Percentiles rank a stretch among this genome's conserved stretches.
Conservation (phyloP, 2,113 vertebrate genomes). For the Mustelus asterias region DNA sequence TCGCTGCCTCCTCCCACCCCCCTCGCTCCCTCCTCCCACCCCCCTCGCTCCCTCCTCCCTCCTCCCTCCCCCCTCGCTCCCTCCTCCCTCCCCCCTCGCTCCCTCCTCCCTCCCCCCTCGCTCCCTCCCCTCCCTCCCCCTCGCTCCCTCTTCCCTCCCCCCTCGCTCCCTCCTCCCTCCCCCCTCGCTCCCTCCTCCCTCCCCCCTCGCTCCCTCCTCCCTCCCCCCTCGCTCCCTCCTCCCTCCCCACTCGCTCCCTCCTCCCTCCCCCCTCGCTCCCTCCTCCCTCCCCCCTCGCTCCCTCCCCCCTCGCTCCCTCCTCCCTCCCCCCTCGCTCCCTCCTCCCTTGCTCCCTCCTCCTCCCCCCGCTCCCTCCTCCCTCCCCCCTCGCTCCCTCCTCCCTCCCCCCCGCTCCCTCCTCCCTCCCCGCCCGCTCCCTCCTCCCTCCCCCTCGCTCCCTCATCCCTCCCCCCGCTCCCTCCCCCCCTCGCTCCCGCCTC, state of each 20-base stretch:
- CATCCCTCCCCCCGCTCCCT: rapidly evolving
- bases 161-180: background rate
- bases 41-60: too few species aligned
- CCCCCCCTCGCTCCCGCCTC: too few species aligned
- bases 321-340: background rate
- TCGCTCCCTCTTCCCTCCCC: background rate
- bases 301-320: too few species aligned
- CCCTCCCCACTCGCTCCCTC: too few species aligned
- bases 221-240: background rate
- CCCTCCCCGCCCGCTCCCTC: rapidly evolving
- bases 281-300: too few species aligned
- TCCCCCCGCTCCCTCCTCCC: background rate
- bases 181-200: background rate
- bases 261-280: too few species aligned
- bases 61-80: too few species aligned
- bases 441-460: background rate
- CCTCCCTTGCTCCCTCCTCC: background rate
- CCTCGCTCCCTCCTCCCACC: rapidly evolving
- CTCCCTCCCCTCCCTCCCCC: too few species aligned
- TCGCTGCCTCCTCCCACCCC: rapidly evolving
- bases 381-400: background rate
- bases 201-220: rapidly evolving
- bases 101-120: too few species aligned
- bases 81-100: background rate
- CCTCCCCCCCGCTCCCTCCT: background rate